These are phyloP conservation scores for Vicugna pacos DNA, from an alignment of 2,113 vertebrate species.

Conservation along the genomic window DNA sequence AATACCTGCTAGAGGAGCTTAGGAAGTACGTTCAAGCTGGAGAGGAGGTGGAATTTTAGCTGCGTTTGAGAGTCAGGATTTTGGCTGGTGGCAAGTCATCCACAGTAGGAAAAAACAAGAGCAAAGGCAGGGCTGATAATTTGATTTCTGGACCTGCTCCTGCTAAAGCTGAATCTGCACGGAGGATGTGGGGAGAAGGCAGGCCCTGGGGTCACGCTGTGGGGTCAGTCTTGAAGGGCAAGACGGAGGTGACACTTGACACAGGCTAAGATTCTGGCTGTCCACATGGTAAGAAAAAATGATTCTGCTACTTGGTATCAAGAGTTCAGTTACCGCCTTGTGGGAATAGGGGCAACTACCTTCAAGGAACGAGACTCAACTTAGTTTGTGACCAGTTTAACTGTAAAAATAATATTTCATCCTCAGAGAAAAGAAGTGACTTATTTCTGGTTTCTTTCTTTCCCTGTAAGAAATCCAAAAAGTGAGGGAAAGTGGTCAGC, in stretches of 20 bases:
- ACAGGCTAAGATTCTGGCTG: background rate
- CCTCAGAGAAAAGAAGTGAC: background rate
- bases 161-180: background rate
- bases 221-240: background rate
- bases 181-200: background rate
- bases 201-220: background rate
- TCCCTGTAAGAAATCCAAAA: background rate
- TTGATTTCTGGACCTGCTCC: background rate
- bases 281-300: background rate
- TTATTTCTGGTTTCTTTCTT: background rate
- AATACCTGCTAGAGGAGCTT: background rate
- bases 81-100: background rate
- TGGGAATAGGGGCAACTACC: background rate
- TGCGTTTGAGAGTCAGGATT: background rate
- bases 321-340: background rate
- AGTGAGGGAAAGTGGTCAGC: background rate
- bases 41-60: background rate
- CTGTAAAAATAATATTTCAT: conserved; percentile 35
- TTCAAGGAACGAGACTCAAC: background rate
- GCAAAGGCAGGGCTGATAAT: background rate
- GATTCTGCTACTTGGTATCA: conserved; percentile 34
- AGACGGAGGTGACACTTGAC: background rate
- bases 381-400: background rate
- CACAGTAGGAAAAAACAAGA: background rate
- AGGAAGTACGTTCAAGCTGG: background rate